phyloP scores from a whole-genome alignment of 2,113 vertebrate species.

The Prochilodus magdalenae region DNA sequence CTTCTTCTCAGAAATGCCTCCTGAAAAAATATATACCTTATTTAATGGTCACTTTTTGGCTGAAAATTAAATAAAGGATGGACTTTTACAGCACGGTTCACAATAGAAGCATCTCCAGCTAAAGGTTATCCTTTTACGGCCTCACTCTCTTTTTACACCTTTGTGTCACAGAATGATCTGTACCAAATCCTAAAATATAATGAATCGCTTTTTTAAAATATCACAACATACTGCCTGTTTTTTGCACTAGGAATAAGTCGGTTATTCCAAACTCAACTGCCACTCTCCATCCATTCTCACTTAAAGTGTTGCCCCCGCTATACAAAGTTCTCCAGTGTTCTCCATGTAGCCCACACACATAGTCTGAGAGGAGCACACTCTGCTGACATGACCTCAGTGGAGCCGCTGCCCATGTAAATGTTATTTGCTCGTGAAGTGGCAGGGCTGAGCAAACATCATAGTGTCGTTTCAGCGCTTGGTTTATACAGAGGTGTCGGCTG shows the following conservation, averaged over 20 bases:
- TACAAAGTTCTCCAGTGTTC: slow-evolving; percentile 22
- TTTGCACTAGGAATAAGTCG: neutral
- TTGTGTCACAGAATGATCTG: no score
- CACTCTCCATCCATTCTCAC: slow-evolving; percentile 4
- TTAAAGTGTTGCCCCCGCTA: neutral
- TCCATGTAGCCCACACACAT: slow-evolving; percentile 15
- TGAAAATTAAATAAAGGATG: no score
- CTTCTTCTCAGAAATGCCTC: no score
- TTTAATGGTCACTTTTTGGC: no score
- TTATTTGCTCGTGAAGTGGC: slow-evolving; percentile 56
- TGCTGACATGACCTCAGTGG: slow-evolving; percentile 49
- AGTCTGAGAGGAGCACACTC: slow-evolving; percentile 18
- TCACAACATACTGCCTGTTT: neutral
- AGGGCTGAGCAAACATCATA: slow-evolving; percentile 59
- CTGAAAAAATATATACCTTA: no score
- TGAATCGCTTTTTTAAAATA: neutral
- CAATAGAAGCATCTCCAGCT: no score
- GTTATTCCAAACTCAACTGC: slow-evolving; percentile 11
- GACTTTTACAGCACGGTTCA: no score
- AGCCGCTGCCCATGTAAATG: slow-evolving; percentile 52
- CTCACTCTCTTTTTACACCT: no score
- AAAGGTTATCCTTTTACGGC: no score
- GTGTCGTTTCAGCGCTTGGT: slow-evolving; percentile 48
- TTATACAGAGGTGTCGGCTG: slow-evolving; percentile 50
- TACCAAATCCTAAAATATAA: no score